A percentile compares a stretch with the other conserved stretches of the same genome.
These are phyloP conservation scores for Cariama cristata DNA, from an alignment of 2,113 vertebrate species.

Conservation along the genomic window DNA sequence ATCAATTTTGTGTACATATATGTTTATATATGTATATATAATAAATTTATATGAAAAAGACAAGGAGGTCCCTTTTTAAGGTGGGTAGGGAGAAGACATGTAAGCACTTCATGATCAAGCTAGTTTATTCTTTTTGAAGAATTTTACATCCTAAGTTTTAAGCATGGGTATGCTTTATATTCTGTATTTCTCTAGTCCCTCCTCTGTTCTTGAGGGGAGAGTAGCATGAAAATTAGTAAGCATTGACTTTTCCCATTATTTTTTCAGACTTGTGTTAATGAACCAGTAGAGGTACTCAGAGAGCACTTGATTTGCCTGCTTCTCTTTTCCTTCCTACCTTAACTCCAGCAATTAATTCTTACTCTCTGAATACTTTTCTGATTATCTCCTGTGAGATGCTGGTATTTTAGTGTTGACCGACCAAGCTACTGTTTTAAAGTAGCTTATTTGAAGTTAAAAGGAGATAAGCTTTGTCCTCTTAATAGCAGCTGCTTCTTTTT, in stretches of 20 bases:
- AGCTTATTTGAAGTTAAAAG: background rate
- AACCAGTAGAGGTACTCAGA: background rate
- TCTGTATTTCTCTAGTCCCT: background rate
- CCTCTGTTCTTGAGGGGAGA: background rate
- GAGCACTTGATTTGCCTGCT: background rate
- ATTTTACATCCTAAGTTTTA: background rate
- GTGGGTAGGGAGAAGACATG: background rate
- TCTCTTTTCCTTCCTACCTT: background rate
- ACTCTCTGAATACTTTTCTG: background rate
- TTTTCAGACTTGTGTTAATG: background rate
- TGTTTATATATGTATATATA: conserved; percentile 16
- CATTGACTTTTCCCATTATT: background rate
- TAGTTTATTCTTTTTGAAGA: background rate
- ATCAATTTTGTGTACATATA: conserved; percentile 69
- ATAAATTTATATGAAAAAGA: conserved; percentile 70
- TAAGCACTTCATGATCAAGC: background rate
- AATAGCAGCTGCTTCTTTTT: background rate
- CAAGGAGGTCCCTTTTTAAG: background rate
- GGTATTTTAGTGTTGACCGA: too few relatives aligned
- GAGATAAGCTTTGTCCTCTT: background rate
- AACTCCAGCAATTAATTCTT: background rate
- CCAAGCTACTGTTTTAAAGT: background rate
- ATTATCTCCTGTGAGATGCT: background rate
- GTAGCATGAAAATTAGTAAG: background rate
- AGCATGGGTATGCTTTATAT: background rate